Evolutionary conservation across 2,797 vertebrate species (phyloP), one percentile per base, ranked within the genome.

Genomic region (Etheostoma nigrum): DNA sequence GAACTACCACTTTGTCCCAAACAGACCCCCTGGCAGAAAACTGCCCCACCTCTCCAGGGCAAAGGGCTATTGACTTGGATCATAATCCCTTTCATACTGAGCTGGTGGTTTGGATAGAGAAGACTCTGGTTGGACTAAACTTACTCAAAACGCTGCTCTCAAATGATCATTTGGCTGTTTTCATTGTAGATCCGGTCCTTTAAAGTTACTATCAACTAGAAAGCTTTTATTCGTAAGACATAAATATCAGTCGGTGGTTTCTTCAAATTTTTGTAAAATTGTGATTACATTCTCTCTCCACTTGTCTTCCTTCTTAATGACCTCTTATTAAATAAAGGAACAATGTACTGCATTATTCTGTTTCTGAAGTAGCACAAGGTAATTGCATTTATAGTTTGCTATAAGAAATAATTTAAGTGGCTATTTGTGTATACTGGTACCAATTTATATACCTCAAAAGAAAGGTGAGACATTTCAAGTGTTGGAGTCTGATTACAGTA

Each of bases 1-100:
- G 89, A 93, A 92, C 55, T 49, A 23, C 9, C 0, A 62, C 90
- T 91, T 91, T 92, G 91, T 93, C 74, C 72, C 16, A 67, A 5
- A 36, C 54, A 40, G 61, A 67, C 65, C 72, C 75, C 74, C 79
- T 19, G 71, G 78, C 62, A 76, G 78, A 77, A 81, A 79, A 51
- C 49, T 59, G 76, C 70, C 74, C 79, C 42, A 74, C 58, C 76
- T 69, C 79, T 78, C 76, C 52, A 23, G 74, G 81, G 78, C 75
- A 74, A 60, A 83, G 63, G 53, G 65, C 78, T 86, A 79, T 77
- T 87, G 66, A 85, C 67, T 67, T 47, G 21, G 66, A 64, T 82
- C 66, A 67, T 81, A 84, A 76, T 79, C 66, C 72, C 33, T 53
- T 65, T 78, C 33, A 51, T 68, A 51, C 55, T 73, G 76, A 74